phyloP scores from a whole-genome alignment of 2,113 vertebrate species.

The Oreochromis aureus region DNA sequence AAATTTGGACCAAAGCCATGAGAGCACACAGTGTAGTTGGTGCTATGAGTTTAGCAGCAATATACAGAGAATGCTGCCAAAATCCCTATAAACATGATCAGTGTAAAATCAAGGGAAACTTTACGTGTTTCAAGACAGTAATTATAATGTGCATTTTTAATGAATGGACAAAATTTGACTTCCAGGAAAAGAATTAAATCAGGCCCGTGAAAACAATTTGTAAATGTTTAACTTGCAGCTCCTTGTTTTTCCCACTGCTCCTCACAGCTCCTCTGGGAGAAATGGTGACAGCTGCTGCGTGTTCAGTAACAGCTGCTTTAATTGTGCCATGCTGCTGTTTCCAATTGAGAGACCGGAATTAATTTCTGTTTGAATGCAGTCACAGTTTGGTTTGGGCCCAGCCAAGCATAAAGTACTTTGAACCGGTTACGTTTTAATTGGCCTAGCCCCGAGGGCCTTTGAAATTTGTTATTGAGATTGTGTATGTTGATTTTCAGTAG shows the following conservation, averaged over 20 bases:
- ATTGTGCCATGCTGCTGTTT: slow-evolving; percentile 44
- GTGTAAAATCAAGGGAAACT: background rate
- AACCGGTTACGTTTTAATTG: slow-evolving; percentile 71
- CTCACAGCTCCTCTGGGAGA: slow-evolving; percentile 8
- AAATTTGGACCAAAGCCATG: background rate
- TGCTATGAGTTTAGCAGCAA: background rate
- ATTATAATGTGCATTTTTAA: background rate
- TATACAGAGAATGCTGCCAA: background rate
- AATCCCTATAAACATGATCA: background rate
- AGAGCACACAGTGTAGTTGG: background rate
- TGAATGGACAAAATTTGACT: background rate
- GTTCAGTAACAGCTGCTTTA: slow-evolving; percentile 34
- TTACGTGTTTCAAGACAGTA: background rate
- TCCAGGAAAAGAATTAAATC: background rate
- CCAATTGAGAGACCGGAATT: slow-evolving; percentile 34
- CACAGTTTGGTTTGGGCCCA: slow-evolving; percentile 37
- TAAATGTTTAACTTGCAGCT: background rate
- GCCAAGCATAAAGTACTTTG: slow-evolving; percentile 55
- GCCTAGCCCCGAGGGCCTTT: slow-evolving; percentile 21
- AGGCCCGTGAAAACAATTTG: background rate
- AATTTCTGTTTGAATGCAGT: slow-evolving; percentile 27
- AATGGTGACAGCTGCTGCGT: slow-evolving; percentile 36
- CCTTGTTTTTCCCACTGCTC: slow-evolving; percentile 42
- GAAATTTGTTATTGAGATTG: slow-evolving; percentile 59
- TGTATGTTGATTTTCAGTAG: slow-evolving; percentile 29